These are phyloP conservation scores for Ichneumoninae sp. DNA, from an alignment of 2,888 invertebrate genomes.

Conservation along the genomic window DNA sequence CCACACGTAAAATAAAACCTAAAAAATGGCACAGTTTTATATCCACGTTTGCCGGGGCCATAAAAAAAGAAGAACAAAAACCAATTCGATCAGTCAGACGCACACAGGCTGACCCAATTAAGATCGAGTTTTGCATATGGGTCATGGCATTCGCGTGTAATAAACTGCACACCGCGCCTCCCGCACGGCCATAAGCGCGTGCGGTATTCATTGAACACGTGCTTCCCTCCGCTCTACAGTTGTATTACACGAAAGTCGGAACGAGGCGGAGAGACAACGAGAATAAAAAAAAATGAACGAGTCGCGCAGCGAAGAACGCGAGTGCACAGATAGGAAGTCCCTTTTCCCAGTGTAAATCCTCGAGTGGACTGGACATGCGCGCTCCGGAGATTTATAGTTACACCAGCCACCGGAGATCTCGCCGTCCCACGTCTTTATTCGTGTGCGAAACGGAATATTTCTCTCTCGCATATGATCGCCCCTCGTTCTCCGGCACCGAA, in stretches of 20 bases:
- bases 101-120: conserved; percentile 44
- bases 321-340: conserved; percentile 42
- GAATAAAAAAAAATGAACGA: background rate
- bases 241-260: conserved; percentile 31
- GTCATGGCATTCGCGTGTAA: conserved; percentile 54
- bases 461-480: background rate
- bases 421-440: conserved; percentile 48
- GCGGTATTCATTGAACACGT: conserved; percentile 40
- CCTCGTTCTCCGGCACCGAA: background rate
- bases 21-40: background rate
- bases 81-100: conserved; percentile 1
- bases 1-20: background rate
- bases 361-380: conserved; percentile 25
- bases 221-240: conserved; percentile 18
- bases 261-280: background rate
- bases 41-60: background rate
- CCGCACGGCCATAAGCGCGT: background rate
- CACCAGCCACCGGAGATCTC: conserved; percentile 18
- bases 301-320: conserved; percentile 34
- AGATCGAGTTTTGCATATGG: conserved; percentile 61
- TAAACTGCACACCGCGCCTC: conserved; percentile 18
- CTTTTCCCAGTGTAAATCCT: conserved; percentile 24
- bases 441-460: conserved; percentile 35
- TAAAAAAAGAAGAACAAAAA: background rate
- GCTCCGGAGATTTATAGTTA: conserved; percentile 40